phyloP scores from a whole-genome alignment of 2,888 invertebrate genomes.

The Pseudococcus viburni region DNA sequence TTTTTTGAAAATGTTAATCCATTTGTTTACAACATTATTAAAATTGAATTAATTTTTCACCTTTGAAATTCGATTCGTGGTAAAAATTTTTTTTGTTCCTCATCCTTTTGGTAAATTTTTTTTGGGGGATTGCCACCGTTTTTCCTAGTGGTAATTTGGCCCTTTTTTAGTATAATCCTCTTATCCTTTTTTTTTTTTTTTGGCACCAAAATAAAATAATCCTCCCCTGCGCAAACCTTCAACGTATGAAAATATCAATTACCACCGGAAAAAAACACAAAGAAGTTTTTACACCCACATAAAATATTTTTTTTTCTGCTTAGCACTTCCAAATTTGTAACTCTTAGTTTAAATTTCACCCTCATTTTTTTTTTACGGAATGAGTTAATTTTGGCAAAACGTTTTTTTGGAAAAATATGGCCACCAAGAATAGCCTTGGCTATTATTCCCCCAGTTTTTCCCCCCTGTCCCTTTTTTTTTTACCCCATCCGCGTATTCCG shows the following conservation, averaged over 20 bases:
- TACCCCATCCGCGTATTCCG: neutral
- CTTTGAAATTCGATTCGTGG: no score
- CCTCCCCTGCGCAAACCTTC: neutral
- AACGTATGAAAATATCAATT: constrained; percentile 4
- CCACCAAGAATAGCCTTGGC: constrained; percentile 8
- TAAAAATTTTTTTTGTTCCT: no score
- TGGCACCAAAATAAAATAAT: no score
- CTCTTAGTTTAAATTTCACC: no score
- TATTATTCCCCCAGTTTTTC: constrained; percentile 37
- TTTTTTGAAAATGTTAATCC: no score
- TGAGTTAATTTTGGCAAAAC: constrained; percentile 55
- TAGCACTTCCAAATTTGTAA: no score
- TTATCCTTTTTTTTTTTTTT: no score
- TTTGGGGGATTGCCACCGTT: no score
- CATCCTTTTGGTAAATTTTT: no score
- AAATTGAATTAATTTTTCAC: no score
- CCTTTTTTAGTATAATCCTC: neutral
- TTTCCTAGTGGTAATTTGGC: no score
- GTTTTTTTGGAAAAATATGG: constrained; percentile 25
- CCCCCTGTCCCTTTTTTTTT: neutral
- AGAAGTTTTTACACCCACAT: constrained; percentile 31
- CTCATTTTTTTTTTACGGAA: constrained; percentile 56
- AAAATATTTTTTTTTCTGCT: neutral
- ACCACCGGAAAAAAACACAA: neutral
- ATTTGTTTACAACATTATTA: no score